Base-by-base conservation (phyloP, 2,113 vertebrate species). In the Dicerorhinus sumatrensis region DNA sequence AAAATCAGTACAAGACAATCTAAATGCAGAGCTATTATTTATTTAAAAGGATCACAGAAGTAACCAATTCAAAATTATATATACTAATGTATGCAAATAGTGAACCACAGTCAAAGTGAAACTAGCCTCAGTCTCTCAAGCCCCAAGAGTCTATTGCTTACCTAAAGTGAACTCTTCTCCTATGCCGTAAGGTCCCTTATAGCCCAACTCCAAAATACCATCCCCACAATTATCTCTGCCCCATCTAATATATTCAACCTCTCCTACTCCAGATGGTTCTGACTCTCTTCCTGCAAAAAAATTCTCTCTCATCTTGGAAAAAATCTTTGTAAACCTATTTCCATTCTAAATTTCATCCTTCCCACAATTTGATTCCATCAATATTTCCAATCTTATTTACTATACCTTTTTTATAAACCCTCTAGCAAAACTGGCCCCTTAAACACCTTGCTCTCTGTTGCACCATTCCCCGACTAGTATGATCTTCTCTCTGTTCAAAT, bases 1-100 rank as follows among this genome's bases (percentile, higher is more conserved):
- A 89, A 92, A 65, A 92, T 67, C 12, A 86, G 29, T n/a, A 63
- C 18, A 63, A 83, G 21, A 95, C 89, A 67, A 92, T 97, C 29
- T 95, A 94, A 89, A 92, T 54, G 51, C 33, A 75, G 42, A 87
- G 31, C 36, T n/a, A 91, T 75, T 79, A 42, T 75, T 77, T 89
- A 51, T 60, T 94, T 87, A 83, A 96, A 94, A 25, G 10, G 25
- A 84, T 60, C 65, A 95, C 0, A 60, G 39, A 94, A 42, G 17
- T 77, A 93, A 96, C 23, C 42, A 92, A 88, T 46, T 96, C 76
- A 86, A 83, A 96, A 94, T 56, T 84, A 89, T 3, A 31, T 27
- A 77, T 60, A 16, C 31, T 76, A 62, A 75, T 39, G 29, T 65
- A 72, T 33, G 54, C 77, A 94, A 95, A 39, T 84, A 93, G 73